These are phyloP conservation scores for Myopa testacea DNA, from an alignment of 2,888 invertebrate genomes.

Conservation along the genomic window DNA sequence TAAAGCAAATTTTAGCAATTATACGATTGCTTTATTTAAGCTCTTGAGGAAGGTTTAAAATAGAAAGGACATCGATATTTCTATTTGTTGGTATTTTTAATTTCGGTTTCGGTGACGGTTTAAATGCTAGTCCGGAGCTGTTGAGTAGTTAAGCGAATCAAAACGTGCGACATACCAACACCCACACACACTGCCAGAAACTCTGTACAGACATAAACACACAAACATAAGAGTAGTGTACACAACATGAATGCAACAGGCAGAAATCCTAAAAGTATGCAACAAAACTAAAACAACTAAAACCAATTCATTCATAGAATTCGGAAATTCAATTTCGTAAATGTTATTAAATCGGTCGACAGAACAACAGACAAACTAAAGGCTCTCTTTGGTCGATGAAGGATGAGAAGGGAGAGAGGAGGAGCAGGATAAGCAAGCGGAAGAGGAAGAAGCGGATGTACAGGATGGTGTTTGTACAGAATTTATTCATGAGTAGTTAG, in stretches of 20 bases:
- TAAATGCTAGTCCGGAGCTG: too few relatives aligned
- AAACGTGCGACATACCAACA: neutral
- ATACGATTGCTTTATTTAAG: too few relatives aligned
- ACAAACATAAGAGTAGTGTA: neutral
- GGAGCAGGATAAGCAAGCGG: neutral
- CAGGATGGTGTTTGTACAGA: neutral
- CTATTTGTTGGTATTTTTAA: too few relatives aligned
- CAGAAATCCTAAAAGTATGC: constrained; percentile 34
- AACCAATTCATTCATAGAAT: constrained; percentile 63
- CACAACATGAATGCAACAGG: constrained; percentile 6
- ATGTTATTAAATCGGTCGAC: constrained; percentile 44
- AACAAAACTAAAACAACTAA: constrained; percentile 14
- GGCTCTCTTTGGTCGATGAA: neutral
- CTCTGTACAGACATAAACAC: neutral
- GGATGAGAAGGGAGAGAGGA: neutral
- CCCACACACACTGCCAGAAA: constrained; percentile 26
- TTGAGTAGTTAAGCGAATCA: too few relatives aligned
- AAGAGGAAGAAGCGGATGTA: neutral
- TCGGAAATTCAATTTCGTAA: constrained; percentile 64
- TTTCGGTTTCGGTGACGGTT: too few relatives aligned
- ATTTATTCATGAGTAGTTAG: neutral
- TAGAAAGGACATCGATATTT: too few relatives aligned
- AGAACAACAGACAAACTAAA: constrained; percentile 32
- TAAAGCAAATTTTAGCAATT: too few relatives aligned
- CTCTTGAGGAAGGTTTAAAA: too few relatives aligned